Percentiles rank a stretch among this genome's conserved stretches.
phyloP scores from a whole-genome alignment of 1,140 invertebrate species.

The Solenopsis invicta region DNA sequence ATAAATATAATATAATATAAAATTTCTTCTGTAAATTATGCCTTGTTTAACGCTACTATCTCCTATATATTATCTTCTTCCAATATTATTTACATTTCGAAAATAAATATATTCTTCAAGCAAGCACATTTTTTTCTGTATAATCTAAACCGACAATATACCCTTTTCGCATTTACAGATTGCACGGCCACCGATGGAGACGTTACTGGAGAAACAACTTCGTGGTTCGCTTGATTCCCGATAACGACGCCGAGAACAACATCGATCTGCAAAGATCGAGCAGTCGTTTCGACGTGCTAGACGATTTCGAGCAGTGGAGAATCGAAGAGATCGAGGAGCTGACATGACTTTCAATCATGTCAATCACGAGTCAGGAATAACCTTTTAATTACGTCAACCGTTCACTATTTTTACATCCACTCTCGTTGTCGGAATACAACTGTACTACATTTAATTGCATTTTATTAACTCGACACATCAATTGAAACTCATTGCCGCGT shows the following conservation, averaged over 20 bases:
- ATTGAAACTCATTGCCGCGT: conserved; percentile 58
- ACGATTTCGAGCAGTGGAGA: conserved; percentile 30
- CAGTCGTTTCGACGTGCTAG: neutral
- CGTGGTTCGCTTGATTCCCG: conserved; percentile 81
- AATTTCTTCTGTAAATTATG: too few relatives aligned
- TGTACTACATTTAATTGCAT: conserved; percentile 71
- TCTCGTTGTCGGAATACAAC: conserved; percentile 10
- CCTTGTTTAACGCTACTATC: too few relatives aligned
- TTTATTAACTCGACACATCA: conserved; percentile 67
- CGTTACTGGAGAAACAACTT: conserved; percentile 84
- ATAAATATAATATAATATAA: too few relatives aligned
- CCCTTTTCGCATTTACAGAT: conserved; percentile 71
- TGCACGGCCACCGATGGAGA: conserved; percentile 84
- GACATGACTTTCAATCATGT: conserved; percentile 35
- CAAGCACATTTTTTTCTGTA: too few relatives aligned
- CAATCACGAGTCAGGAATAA: neutral
- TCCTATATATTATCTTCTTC: too few relatives aligned
- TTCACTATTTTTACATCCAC: neutral
- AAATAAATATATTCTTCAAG: too few relatives aligned
- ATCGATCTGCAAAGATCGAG: conserved; percentile 30
- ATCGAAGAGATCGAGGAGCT: conserved; percentile 63
- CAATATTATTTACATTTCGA: too few relatives aligned
- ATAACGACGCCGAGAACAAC: conserved; percentile 37
- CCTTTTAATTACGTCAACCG: conserved; percentile 2
- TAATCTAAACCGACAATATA: neutral